Conservation (phyloP, 2,888 invertebrate genomes). For the Cheilosia pagana region DNA sequence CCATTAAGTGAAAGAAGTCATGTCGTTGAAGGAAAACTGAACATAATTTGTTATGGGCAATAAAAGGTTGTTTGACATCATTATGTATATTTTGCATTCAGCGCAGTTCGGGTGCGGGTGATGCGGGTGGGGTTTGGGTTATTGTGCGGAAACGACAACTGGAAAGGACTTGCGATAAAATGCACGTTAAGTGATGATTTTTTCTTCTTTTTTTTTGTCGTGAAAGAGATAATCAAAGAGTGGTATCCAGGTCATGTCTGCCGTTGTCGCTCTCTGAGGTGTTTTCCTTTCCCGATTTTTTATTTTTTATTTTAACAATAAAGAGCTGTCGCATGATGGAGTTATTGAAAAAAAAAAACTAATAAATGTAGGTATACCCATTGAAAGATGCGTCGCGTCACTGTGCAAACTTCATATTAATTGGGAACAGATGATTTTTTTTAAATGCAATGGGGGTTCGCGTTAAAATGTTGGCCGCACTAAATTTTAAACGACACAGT, state of each 20-base stretch:
- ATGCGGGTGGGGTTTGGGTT: slow-evolving; percentile 36
- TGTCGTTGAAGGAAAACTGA: slow-evolving; percentile 63
- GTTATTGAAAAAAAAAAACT: slow-evolving; percentile 22
- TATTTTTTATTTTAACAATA: slow-evolving; percentile 18
- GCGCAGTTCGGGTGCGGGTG: slow-evolving; percentile 19
- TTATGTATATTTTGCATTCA: slow-evolving; percentile 66
- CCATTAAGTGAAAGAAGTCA: slow-evolving; percentile 64
- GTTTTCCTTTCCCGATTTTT: slow-evolving; percentile 21
- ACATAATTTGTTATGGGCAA: slow-evolving; percentile 73
- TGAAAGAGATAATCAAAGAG: slow-evolving; percentile 57
- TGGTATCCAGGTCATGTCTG: slow-evolving; percentile 63
- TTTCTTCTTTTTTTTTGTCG: slow-evolving; percentile 23
- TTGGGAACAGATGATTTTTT: background rate
- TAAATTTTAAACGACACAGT: background rate
- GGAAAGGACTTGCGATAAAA: slow-evolving; percentile 60
- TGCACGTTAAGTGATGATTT: slow-evolving; percentile 61
- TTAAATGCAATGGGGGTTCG: background rate
- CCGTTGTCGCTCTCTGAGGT: slow-evolving; percentile 53
- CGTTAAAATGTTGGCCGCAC: background rate
- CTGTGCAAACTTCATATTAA: slow-evolving; percentile 39
- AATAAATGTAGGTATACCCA: slow-evolving; percentile 14
- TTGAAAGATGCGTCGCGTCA: slow-evolving; percentile 57
- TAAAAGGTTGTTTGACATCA: slow-evolving; percentile 70
- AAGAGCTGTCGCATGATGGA: slow-evolving; percentile 44
- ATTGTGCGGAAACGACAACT: slow-evolving; percentile 67